A percentile compares a stretch with the other conserved stretches of the same genome.
These are phyloP conservation scores for Cetoscarus ocellatus DNA, from an alignment of 2,797 vertebrate species.

Conservation along the genomic window DNA sequence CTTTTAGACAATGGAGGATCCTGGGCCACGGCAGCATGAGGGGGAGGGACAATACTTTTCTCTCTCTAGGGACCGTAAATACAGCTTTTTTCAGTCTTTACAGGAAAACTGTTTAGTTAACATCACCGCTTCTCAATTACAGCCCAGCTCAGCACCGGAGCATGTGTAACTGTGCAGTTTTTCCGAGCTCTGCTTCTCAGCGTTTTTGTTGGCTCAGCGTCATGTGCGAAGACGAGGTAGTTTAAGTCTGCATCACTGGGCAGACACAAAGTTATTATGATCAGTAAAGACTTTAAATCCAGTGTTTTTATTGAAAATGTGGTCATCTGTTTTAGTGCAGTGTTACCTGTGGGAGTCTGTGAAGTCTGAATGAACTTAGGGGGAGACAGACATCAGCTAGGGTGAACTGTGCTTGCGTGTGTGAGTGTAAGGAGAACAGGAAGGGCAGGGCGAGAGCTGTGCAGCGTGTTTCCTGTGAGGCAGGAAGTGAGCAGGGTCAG, in stretches of 20 bases:
- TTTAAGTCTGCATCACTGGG: slow-evolving; percentile 30
- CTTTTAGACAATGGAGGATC: slow-evolving; percentile 45
- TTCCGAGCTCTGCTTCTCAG: slow-evolving; percentile 26
- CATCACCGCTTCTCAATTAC: slow-evolving; percentile 57
- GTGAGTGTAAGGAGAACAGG: slow-evolving; percentile 65
- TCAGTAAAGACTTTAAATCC: slow-evolving; percentile 2
- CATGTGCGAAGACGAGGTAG: slow-evolving; percentile 29
- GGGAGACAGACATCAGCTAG: slow-evolving; percentile 6
- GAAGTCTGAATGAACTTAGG: background rate
- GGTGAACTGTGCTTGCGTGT: slow-evolving; percentile 7
- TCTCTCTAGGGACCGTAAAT: slow-evolving; percentile 48
- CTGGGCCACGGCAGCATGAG: slow-evolving; percentile 5
- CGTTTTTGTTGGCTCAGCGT: slow-evolving; percentile 46
- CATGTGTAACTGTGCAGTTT: slow-evolving; percentile 56
- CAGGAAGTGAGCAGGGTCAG: slow-evolving; percentile 79
- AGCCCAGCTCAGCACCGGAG: slow-evolving; percentile 28
- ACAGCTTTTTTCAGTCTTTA: slow-evolving; percentile 42
- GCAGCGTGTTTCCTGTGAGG: slow-evolving; percentile 79
- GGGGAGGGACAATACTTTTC: slow-evolving; percentile 25
- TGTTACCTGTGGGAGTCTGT: background rate
- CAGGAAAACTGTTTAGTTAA: slow-evolving; percentile 54
- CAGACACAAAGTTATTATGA: background rate
- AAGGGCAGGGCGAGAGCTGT: slow-evolving; percentile 72
- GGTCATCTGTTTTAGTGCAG: background rate
- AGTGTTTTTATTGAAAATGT: background rate